A percentile compares a stretch with the other conserved stretches of the same genome.
Conservation (phyloP, 1,140 invertebrate genomes). For the Dysdera silvatica region DNA sequence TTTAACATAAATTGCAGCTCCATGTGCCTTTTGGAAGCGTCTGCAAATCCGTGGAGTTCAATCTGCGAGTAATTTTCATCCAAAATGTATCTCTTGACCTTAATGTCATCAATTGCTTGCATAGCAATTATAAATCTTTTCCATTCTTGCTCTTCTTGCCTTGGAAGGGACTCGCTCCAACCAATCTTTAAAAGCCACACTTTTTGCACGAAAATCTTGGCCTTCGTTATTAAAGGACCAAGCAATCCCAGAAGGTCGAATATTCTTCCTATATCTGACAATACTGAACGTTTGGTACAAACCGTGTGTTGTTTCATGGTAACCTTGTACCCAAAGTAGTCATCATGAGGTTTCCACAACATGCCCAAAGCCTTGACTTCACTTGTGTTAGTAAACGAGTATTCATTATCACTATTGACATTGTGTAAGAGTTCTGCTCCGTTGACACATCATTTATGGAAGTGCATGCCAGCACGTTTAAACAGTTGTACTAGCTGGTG, state of each 20-base stretch:
- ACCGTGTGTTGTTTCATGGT: neutral
- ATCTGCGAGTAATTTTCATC: neutral
- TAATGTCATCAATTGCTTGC: neutral
- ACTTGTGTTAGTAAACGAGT: neutral
- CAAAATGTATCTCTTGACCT: constrained; percentile 16
- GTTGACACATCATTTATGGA: neutral
- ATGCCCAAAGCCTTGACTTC: neutral
- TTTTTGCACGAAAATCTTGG: constrained; percentile 45
- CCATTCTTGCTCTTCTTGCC: neutral
- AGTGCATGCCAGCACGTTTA: neutral
- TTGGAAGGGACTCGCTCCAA: neutral
- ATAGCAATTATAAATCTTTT: neutral
- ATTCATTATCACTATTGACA: neutral
- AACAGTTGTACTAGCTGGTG: neutral
- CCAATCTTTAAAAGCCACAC: neutral
- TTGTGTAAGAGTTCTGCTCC: no score
- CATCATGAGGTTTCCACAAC: neutral
- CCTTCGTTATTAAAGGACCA: constrained; percentile 38
- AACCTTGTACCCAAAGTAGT: neutral
- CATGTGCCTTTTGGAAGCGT: constrained; percentile 42
- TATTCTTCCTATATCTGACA: constrained; percentile 32
- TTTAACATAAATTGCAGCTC: constrained; percentile 41
- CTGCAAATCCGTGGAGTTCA: constrained; percentile 42
- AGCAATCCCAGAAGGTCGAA: constrained; percentile 48
- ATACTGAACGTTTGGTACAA: constrained; percentile 1